These are phyloP conservation scores for Avahi laniger DNA, from an alignment of 2,797 vertebrate species.

Conservation along the genomic window DNA sequence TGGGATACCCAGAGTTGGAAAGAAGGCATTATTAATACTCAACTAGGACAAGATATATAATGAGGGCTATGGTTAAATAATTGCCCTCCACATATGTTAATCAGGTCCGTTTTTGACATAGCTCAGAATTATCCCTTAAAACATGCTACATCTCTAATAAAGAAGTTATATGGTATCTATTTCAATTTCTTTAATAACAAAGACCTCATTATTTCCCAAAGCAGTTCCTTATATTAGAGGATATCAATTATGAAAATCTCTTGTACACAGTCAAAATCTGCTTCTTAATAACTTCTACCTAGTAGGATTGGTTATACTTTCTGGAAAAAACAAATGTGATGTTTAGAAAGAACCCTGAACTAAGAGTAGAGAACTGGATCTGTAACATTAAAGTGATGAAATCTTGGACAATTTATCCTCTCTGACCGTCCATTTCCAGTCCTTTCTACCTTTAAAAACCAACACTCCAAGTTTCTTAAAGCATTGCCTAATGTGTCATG, in stretches of 20 bases:
- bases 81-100: not conserved
- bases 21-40: not conserved
- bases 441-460: slow-evolving; percentile 1
- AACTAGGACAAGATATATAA: not conserved
- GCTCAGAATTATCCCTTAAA: not conserved
- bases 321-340: not conserved
- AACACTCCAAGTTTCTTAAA: not conserved
- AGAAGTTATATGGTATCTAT: not conserved
- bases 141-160: not conserved
- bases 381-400: not conserved
- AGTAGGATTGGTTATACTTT: not conserved
- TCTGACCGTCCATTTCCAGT: not conserved
- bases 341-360: not conserved
- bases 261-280: not conserved
- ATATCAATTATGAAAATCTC: not conserved
- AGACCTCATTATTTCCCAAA: not conserved
- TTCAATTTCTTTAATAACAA: not conserved
- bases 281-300: not conserved
- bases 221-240: not conserved
- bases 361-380: not conserved
- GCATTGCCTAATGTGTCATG: not conserved
- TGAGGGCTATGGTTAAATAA: not conserved
- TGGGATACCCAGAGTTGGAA: not conserved
- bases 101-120: not conserved
- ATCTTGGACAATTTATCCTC: not conserved